Evolutionary conservation across 2,113 vertebrate species (phyloP), one percentile per base, ranked within the genome.

Genomic region (Mustelus asterias): DNA sequence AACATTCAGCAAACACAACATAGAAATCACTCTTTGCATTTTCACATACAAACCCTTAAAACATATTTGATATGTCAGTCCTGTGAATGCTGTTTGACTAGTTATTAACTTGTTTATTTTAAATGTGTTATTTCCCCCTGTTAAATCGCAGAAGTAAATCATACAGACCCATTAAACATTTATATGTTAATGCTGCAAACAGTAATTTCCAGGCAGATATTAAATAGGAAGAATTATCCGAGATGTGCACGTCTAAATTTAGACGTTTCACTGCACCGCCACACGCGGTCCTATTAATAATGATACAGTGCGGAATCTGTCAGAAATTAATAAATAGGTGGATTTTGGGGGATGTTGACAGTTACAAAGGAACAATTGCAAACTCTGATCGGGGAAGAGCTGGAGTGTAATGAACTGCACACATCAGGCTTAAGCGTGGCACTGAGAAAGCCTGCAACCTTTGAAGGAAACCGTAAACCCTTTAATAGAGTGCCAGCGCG

Each of bases 261-360:
- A 41, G 80, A 44, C 37, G 44, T 83, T 93, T 93, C 58, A 93
- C 33, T 16, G 14, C 60, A 93, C 60, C 37, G n/a, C 63, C 33
- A 93, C 18, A 33, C 33, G n/a, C 37, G 58, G 29, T 9, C 6
- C 6, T n/a, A n/a, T 65, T 93, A 93, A 37, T 93, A 93, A 65
- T 20, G 60, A 93, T 65, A 33, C n/a, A 93, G 60, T 41, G 60
- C 3, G 10, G 89, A 0, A 93, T 93, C 60, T 93, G 89, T 63
- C 26, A 90, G 88, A 90, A 90, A 90, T 90, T 60, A 63, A 58
- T 93, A 93, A 93, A 93, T 65, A 92, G 89, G 89, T 92, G 54
- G 29, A 92, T 65, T 93, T 93, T 93, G 60, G 88, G 54, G 3
- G 11, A 65, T 37, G 60, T 65, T 93, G 89, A 93, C 33, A 65